These are phyloP conservation scores for Brachionus plicatilis DNA, from an alignment of 1,140 invertebrate species.

Conservation along the genomic window DNA sequence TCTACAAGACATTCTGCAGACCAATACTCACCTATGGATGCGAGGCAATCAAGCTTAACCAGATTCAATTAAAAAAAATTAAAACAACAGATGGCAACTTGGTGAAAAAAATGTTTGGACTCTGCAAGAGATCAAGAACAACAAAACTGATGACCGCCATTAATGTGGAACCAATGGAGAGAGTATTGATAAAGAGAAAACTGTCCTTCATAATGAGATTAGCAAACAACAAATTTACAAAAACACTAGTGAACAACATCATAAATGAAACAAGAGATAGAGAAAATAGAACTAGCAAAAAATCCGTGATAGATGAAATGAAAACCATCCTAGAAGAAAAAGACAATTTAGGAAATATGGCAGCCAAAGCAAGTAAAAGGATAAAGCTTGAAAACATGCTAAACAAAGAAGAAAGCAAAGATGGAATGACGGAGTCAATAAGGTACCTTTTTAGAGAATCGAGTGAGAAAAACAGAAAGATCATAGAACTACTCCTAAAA, in stretches of 20 bases:
- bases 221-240: not conserved
- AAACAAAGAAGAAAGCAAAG: not conserved
- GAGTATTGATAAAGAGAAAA: no score
- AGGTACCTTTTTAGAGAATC: not conserved
- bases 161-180: not conserved
- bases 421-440: not conserved
- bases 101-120: not conserved
- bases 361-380: not conserved
- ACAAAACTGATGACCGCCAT: no score
- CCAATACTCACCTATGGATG: not conserved
- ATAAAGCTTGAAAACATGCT: not conserved
- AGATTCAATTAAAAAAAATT: not conserved
- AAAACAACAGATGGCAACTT: not conserved
- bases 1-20: not conserved
- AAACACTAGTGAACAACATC: not conserved
- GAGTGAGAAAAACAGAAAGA: not conserved
- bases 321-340: not conserved
- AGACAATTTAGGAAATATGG: not conserved
- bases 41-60: not conserved
- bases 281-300: not conserved
- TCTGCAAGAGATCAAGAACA: no score
- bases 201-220: not conserved
- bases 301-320: not conserved
- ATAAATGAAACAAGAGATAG: not conserved
- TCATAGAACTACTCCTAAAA: not conserved